Percentiles rank a stretch among this genome's conserved stretches.
Conservation (phyloP, 2,797 vertebrate genomes). For the Tachyglossus aculeatus region DNA sequence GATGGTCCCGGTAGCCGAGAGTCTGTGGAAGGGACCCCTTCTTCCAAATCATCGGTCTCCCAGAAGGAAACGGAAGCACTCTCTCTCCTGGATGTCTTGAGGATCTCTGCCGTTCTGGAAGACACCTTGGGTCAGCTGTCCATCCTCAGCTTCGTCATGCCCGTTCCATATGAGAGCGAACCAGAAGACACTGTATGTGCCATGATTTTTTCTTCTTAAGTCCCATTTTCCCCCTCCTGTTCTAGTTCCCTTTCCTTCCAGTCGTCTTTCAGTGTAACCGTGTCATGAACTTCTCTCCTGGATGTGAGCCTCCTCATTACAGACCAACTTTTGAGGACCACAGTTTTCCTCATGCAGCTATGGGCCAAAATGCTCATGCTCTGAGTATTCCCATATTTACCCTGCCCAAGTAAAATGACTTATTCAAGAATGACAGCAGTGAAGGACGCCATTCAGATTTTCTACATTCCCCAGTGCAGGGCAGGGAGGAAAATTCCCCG, state of each 20-base stretch:
- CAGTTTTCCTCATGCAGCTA: no score
- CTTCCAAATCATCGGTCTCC: not conserved
- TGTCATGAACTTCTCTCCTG: not conserved
- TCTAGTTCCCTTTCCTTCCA: slow-evolving; percentile 10
- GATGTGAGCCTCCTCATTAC: not conserved
- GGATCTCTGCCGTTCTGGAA: slow-evolving; percentile 75
- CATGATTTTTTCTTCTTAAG: not conserved
- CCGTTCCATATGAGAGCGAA: slow-evolving; percentile 21
- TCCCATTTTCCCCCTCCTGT: slow-evolving; percentile 12
- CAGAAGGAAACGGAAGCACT: slow-evolving; percentile 41
- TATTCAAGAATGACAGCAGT: no score
- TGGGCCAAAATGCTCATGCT: no score
- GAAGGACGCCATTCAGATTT: no score
- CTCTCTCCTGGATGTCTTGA: slow-evolving; percentile 67
- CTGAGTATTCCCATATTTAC: no score
- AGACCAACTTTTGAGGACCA: no score
- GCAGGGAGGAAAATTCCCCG: no score
- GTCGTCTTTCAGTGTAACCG: not conserved
- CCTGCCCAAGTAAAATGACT: no score
- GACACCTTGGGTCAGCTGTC: slow-evolving; percentile 77
- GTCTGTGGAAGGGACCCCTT: not conserved
- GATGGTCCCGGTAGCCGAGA: not conserved
- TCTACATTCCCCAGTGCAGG: no score
- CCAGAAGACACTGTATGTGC: slow-evolving; percentile 55
- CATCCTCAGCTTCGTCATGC: slow-evolving; percentile 77